Evolutionary conservation across 2,797 vertebrate species (phyloP), one percentile per base, ranked within the genome.

Genomic region (Brotula barbata): DNA sequence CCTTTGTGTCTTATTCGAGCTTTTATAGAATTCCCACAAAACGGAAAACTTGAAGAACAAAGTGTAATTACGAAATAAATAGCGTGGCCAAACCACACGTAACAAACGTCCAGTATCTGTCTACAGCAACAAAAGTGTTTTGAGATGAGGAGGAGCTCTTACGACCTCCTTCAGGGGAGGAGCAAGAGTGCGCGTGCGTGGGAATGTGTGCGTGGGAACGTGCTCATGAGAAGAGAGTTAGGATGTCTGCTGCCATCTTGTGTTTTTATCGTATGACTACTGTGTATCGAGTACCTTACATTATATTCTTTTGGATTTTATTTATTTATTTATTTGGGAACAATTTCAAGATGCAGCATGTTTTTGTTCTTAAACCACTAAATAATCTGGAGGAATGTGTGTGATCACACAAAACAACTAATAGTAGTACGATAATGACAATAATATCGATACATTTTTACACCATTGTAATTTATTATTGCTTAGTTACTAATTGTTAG

Each of bases 121-220:
- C 37, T 39, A 33, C 52, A 44, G 66, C 21, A 13, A 68, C 52
- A 50, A 42, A 71, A 77, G 49, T 58, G 58, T 74, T 57, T 55
- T 68, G 72, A 56, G 23, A 65, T 47, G 44, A 64, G 57, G 81
- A 79, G 64, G 82, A 49, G 55, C 11, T 64, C 69, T 53, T 17
- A 14, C 75, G 34, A 70, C 68, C 75, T 36, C 42, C 72, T 73
- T 63, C 43, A 53, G 8, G 71, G 86, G 81, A 50, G 79, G 84
- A 71, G 86, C 76, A 16, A 69, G 22, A 51, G 19, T 47, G 51
- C 47, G 19, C 3, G 31, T 25, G 42, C 16, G 42, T 23, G 31
- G 22, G 41, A 16, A 11, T 10, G 9, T 23, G 28, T 36, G 36
- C 28, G 21, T 19, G 15, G 37, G 37, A 39, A 28, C 25, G 7